phyloP scores from a whole-genome alignment of 2,888 invertebrate species.

The Dynastes maya region DNA sequence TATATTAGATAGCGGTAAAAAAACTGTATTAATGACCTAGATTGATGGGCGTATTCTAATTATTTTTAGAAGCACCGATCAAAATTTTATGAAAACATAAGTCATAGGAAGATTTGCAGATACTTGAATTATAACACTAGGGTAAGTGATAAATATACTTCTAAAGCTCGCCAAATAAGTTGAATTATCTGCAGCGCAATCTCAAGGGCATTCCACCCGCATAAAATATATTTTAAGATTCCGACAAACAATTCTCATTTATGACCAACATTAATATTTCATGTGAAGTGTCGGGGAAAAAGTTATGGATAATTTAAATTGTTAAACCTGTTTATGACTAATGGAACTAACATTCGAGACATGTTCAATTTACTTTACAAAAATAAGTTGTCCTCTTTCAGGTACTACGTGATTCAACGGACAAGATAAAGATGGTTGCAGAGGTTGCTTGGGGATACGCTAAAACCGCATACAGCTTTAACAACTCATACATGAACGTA shows the following conservation, averaged over 20 bases:
- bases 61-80: too few relatives aligned
- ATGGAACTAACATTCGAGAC: constrained; percentile 59
- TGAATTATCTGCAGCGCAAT: not conserved
- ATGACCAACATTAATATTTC: constrained; percentile 57
- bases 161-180: not conserved
- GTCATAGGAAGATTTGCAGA: too few relatives aligned
- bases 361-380: constrained; percentile 60
- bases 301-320: constrained; percentile 61
- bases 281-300: constrained; percentile 55
- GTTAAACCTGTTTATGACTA: constrained; percentile 62
- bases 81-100: too few relatives aligned
- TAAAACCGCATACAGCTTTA: constrained; percentile 52
- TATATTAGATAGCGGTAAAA: too few relatives aligned
- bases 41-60: too few relatives aligned
- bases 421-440: constrained; percentile 41
- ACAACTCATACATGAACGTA: constrained; percentile 53
- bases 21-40: too few relatives aligned
- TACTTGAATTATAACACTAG: too few relatives aligned
- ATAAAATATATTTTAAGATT: constrained; percentile 46
- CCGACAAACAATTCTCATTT: constrained; percentile 56
- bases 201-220: constrained; percentile 44
- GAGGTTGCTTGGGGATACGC: constrained; percentile 48
- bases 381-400: constrained; percentile 48
- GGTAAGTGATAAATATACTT: too few relatives aligned
- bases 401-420: constrained; percentile 33